Conservation (phyloP, 2,113 vertebrate species). For the Lasiurus borealis region DNA sequence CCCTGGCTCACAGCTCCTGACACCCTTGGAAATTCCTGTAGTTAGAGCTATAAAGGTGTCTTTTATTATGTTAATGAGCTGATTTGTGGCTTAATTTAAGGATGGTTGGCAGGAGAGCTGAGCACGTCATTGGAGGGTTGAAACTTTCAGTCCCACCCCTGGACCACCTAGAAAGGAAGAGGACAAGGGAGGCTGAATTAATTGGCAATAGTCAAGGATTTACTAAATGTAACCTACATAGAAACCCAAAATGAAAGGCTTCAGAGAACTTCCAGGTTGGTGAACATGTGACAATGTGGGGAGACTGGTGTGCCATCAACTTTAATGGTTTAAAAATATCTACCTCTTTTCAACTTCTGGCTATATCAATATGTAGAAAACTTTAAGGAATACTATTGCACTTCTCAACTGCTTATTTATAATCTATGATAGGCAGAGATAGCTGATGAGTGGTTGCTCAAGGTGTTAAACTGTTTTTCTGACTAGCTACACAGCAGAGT, state of each 20-base stretch:
- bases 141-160: background rate
- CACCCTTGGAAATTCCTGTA: background rate
- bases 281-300: background rate
- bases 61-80: background rate
- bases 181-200: background rate
- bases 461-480: background rate
- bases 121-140: background rate
- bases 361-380: background rate
- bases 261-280: background rate
- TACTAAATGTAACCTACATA: background rate
- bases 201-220: background rate
- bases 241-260: background rate
- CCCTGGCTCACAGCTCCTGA: background rate
- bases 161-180: background rate
- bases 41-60: background rate
- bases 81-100: background rate
- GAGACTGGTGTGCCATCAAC: background rate
- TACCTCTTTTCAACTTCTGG: background rate
- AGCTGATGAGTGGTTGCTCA: background rate
- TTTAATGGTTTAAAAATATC: background rate
- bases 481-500: background rate
- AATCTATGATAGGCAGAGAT: background rate
- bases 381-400: background rate
- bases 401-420: conserved; percentile 3
- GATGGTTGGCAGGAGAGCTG: background rate